A percentile compares a stretch with the other conserved stretches of the same genome.
phyloP scores from a whole-genome alignment of 2,113 vertebrate species.

The Equus przewalskii region DNA sequence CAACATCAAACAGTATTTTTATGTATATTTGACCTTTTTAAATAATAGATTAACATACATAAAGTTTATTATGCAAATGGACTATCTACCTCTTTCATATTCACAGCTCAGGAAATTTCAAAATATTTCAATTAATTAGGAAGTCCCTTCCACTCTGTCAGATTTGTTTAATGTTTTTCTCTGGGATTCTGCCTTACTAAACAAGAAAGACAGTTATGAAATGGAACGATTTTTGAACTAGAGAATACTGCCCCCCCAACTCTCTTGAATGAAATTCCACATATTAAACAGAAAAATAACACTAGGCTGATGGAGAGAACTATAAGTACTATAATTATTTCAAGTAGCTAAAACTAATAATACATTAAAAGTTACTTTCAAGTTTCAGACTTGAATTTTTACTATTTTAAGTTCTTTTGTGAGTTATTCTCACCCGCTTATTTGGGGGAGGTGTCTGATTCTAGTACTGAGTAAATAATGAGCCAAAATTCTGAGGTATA shows the following conservation, averaged over 20 bases:
- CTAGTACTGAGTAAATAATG: not conserved
- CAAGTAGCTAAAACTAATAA: not conserved
- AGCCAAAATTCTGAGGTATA: not conserved
- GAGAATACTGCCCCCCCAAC: not conserved
- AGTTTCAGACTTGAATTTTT: not conserved
- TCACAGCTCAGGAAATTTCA: not conserved
- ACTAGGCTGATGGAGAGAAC: not conserved
- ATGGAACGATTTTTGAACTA: not conserved
- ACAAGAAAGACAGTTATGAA: not conserved
- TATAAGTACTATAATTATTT: not conserved
- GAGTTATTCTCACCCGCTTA: not conserved
- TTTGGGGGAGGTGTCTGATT: not conserved
- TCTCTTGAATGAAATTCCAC: not conserved
- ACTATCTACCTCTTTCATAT: not conserved
- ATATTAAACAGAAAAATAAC: not conserved
- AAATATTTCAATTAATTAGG: slow-evolving; percentile 31
- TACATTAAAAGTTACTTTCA: not conserved
- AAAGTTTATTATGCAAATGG: not conserved
- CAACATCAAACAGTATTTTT: not conserved
- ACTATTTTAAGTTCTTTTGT: not conserved
- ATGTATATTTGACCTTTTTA: not conserved
- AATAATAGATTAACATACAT: not conserved
- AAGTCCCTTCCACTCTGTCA: not conserved
- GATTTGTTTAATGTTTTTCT: not conserved
- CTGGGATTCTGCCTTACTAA: not conserved